Base-by-base conservation (phyloP, 2,888 invertebrate species). In the Limnephilus rhombicus region DNA sequence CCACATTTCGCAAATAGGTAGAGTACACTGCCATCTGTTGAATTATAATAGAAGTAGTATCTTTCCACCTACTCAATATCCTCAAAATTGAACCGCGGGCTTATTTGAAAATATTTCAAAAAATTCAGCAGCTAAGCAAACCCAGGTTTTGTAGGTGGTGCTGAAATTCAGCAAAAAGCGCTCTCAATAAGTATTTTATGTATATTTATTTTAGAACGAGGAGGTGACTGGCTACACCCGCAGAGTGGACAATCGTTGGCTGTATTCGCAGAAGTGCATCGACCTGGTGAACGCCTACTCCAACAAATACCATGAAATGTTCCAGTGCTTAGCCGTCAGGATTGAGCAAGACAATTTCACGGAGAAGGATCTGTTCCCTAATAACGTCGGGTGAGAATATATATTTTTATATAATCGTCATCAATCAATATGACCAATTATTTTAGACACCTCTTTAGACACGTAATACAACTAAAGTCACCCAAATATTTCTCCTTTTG, bases 221-320 rank as follows among this genome's bases (percentile, higher is more conserved):
- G 97, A 97, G 94, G 96, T 98, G 2, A 97, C 98, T 1, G 99
- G 99, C 53, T 99, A 98, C 95, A 98, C 98, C 0, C 97, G 97
- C 90, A 98, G 97, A 37, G 96, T 96, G 0, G 96, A 96, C n/a
- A 96, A 96, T 94, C 94, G 96, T 83, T 99, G 99, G 99, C 95
- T 97, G 37, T 99, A 99, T 95, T 98, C 99, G 0, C 95, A 96
- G 31, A 97, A 98, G 94, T 97, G 98, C 80, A 95, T 98, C 0
- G 96, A 97, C 1, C 95, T 98, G 0, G 97, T 99, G 18, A 95
- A 95, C n/a, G 95, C 96, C 1, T 99, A 98, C 95, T 97, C 97
- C 93, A 94, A 95, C 0, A 95, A 96, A 92, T 99, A 97, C 95
- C 98, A 98, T 0, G 97, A 97, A 29, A 95, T 99, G 34, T 97